Percentiles rank a stretch among this genome's conserved stretches.
Conservation (phyloP, 2,113 vertebrate genomes). For the Perca flavescens region DNA sequence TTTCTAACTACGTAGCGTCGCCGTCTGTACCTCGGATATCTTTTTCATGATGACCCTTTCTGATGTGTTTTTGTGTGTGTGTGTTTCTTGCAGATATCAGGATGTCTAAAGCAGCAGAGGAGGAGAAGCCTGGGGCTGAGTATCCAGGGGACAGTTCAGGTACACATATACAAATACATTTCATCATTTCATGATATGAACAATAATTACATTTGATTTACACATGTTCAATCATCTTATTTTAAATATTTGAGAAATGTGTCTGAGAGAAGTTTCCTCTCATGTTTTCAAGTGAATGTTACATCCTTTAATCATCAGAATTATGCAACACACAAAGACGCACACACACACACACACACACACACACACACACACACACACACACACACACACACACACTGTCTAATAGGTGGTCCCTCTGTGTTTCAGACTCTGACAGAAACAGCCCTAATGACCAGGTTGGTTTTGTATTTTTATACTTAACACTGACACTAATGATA, state of each 20-base stretch:
- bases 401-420: conserved; percentile 13
- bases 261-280: not conserved
- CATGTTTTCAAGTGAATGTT: not conserved
- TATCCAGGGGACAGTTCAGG: conserved; percentile 85
- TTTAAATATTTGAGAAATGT: not conserved
- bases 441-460: conserved; percentile 94
- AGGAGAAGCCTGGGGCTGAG: conserved; percentile 83
- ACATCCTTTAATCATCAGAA: not conserved
- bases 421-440: conserved; percentile 88
- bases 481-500: not conserved
- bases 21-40: not conserved
- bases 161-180: conserved; percentile 39
- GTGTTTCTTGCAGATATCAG: conserved; percentile 83
- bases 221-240: not conserved
- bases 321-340: not conserved
- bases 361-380: conserved; percentile 23
- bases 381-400: conserved; percentile 27
- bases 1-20: not conserved
- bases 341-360: conserved; percentile 36
- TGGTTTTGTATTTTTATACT: conserved; percentile 35
- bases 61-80: conserved; percentile 25
- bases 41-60: not conserved
- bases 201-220: not conserved
- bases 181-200: not conserved
- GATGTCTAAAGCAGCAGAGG: conserved; percentile 85